Conservation (phyloP, 2,113 vertebrate species). For the Indicator maculatus region DNA sequence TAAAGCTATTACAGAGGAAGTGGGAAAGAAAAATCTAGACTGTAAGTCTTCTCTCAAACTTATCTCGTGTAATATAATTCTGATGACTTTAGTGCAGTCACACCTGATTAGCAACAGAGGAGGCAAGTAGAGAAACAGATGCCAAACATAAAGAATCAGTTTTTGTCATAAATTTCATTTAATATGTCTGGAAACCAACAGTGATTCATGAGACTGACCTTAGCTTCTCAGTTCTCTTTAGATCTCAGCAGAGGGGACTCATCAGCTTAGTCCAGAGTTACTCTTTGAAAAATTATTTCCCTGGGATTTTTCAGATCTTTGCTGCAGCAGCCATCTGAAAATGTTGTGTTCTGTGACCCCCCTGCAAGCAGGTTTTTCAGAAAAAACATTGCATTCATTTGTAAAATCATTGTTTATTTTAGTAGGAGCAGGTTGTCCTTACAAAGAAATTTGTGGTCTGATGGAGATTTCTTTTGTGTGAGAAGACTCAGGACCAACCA, state of each 20-base stretch:
- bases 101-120: not conserved
- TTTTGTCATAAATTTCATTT: not conserved
- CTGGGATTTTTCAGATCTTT: not conserved
- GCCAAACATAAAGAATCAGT: rapidly evolving
- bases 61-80: not conserved
- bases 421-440: not conserved
- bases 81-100: not conserved
- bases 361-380: not conserved
- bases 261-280: not conserved
- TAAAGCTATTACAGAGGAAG: not conserved
- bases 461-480: not conserved
- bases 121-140: not conserved
- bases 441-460: not conserved
- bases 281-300: not conserved
- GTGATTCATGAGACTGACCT: not conserved
- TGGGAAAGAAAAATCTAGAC: not conserved
- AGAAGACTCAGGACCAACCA: not conserved
- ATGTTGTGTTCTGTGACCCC: not conserved
- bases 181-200: not conserved
- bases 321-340: not conserved
- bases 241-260: not conserved
- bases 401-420: not conserved
- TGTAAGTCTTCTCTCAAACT: not conserved
- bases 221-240: not conserved
- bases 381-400: not conserved